Conservation (phyloP, 92 coral and sea anemone species). For the Anthopleura xanthogrammica region DNA sequence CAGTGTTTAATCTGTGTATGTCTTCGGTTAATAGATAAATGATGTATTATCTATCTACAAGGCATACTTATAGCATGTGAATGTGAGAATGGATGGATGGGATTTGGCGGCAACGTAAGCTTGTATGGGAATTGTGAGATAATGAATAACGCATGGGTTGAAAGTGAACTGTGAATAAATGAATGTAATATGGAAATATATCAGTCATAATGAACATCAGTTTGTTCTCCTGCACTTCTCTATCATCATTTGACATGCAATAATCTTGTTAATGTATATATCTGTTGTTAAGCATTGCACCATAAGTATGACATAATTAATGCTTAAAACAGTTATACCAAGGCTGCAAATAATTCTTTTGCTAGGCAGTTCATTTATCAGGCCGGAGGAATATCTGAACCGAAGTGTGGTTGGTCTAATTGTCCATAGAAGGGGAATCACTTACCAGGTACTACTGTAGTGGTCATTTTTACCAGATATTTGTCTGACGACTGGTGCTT, state of each 20-base stretch:
- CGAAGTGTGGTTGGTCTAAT: too few relatives aligned
- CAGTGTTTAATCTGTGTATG: neutral
- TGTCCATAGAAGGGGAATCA: too few relatives aligned
- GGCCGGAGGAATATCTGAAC: too few relatives aligned
- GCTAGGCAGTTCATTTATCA: too few relatives aligned
- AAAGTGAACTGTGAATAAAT: constrained; percentile 13
- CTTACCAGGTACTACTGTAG: too few relatives aligned
- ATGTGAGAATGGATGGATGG: constrained; percentile 10
- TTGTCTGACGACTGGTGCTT: too few relatives aligned
- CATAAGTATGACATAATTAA: too few relatives aligned
- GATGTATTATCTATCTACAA: neutral
- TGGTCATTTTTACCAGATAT: too few relatives aligned
- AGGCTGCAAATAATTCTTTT: too few relatives aligned
- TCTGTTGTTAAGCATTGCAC: neutral
- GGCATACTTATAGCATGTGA: constrained; percentile 13
- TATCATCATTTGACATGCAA: constrained; percentile 75
- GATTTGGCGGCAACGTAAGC: neutral
- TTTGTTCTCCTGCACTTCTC: constrained; percentile 87
- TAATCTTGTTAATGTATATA: neutral
- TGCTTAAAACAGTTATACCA: too few relatives aligned
- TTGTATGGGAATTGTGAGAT: constrained; percentile 1
- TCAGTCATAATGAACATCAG: constrained; percentile 15
- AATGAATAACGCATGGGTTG: constrained; percentile 8
- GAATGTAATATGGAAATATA: neutral
- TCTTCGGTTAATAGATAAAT: neutral